Evolutionary conservation across 2,113 vertebrate species (phyloP).

Genomic region (Trochalopteron elliotii): DNA sequence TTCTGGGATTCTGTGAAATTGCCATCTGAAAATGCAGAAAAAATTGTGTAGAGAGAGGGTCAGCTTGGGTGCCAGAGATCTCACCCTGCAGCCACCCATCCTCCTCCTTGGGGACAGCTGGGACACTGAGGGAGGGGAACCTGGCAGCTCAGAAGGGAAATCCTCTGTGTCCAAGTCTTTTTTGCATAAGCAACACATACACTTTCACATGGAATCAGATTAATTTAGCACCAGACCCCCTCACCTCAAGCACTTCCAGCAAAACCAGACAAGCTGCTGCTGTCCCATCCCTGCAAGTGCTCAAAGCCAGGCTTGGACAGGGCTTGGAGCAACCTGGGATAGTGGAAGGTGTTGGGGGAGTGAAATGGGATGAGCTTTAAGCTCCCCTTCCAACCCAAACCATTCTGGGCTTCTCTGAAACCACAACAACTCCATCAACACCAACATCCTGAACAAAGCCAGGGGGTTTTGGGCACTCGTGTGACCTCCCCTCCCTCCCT

Average conservation of each 20-base stretch:
- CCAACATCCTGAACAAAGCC: neutral
- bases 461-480: fast-evolving
- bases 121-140: neutral
- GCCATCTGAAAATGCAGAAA: neutral
- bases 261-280: neutral
- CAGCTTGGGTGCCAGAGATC: neutral
- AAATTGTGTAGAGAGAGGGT: neutral
- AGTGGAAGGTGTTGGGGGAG: neutral
- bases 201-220: neutral
- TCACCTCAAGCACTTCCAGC: neutral
- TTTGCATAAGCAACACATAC: fast-evolving
- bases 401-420: fast-evolving
- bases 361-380: neutral
- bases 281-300: neutral
- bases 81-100: neutral
- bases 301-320: fast-evolving
- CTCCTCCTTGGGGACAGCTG: neutral
- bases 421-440: neutral
- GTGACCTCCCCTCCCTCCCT: neutral
- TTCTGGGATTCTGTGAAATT: neutral
- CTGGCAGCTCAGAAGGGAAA: neutral
- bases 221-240: neutral
- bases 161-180: neutral
- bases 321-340: fast-evolving
- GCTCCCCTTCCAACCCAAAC: neutral